Base-by-base conservation (phyloP, 2,888 invertebrate genomes). In the Antitype chi region DNA sequence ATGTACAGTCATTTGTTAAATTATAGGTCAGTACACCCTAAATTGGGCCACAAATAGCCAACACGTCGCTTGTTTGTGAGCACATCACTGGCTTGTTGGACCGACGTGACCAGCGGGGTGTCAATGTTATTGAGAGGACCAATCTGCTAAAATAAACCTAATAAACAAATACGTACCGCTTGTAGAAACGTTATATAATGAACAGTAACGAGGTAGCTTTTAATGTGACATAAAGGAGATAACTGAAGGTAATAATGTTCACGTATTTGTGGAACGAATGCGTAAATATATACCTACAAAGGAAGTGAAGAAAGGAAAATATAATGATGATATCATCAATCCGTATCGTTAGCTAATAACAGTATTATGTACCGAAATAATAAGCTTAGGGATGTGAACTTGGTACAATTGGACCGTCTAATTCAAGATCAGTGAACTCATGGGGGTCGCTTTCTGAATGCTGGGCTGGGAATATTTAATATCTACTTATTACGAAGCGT, bases 1-100 rank as follows among this genome's bases (percentile, higher is more conserved):
- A 86, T 74, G 70, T 70, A 73, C 74, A 68, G 59, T 78, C 60
- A 85, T 87, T 85, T 80, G 72, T 64, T 73, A 63, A 86, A 85
- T 86, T 88, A 88, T 84, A 84, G 84, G 80, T 82, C 85, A 87
- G 72, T 82, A 84, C 78, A 75, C 85, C 78, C 84, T 70, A 81
- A 81, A 72, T 82, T 76, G 62, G 74, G 47, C 86, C 85, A 53
- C 82, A 92, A 91, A 92, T 92, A 93, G 88, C 89, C 82, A 67
- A 69, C 72, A 15, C 52, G 80, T n/a, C 74, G 79, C 60, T 89
- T 92, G 92, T 89, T 86, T 90, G 85, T 90, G 91, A 91, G 90
- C 66, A 86, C 82, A 84, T 89, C 72, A 86, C 85, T 62, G 76
- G 78, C 84, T 84, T 84, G 88, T 89, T 88, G 79, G 82, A 83